Conservation (phyloP, 2,797 vertebrate genomes). For the Phrynocephalus vlangalii region DNA sequence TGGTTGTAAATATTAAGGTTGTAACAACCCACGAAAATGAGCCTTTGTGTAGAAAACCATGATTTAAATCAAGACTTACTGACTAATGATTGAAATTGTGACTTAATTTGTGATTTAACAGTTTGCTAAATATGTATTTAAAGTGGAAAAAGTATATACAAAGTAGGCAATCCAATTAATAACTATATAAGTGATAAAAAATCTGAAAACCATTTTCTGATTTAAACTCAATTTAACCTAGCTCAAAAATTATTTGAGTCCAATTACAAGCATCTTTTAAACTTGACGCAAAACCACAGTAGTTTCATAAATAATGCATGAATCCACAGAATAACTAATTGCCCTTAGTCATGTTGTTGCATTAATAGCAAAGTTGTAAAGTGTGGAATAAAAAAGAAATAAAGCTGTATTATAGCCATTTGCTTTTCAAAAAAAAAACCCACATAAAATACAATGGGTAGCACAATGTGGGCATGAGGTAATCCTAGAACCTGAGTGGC, state of each 20-base stretch:
- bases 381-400: background rate
- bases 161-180: background rate
- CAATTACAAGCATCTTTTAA: constrained; percentile 20
- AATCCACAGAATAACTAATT: constrained; percentile 3
- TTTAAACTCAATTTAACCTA: constrained; percentile 15
- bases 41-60: too few relatives aligned
- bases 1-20: too few relatives aligned
- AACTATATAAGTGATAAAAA: background rate
- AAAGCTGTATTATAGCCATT: background rate
- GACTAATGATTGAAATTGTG: too few relatives aligned
- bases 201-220: background rate
- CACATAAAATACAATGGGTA: background rate
- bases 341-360: background rate
- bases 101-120: too few relatives aligned
- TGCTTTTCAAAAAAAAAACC: background rate
- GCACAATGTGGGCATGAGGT: background rate
- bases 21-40: too few relatives aligned
- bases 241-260: constrained; percentile 2
- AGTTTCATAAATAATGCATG: constrained; percentile 14
- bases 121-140: too few relatives aligned
- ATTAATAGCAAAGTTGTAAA: background rate
- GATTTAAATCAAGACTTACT: too few relatives aligned
- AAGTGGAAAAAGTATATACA: constrained; percentile 9
- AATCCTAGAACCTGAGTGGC: background rate
- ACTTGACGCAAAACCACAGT: background rate